Conservation (phyloP, 2,797 vertebrate genomes). For the Spinus olivaceus region DNA sequence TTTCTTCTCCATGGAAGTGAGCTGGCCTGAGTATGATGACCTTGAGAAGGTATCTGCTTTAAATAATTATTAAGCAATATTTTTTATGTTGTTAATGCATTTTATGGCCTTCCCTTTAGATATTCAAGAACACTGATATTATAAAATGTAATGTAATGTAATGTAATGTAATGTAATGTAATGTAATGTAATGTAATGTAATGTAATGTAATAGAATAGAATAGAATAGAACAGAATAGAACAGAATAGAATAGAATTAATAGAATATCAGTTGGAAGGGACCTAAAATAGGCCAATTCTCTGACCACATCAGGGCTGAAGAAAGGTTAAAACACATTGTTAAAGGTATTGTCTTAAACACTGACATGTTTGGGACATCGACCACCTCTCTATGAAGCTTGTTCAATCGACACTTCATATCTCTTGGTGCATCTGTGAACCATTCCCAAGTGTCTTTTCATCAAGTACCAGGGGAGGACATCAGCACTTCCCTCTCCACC, state of each 20-base stretch:
- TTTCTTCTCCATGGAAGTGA: not conserved
- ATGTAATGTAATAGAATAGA: not conserved
- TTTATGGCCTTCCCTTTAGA: not conserved
- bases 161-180: too few relatives aligned
- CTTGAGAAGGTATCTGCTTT: not conserved
- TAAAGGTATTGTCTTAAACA: not conserved
- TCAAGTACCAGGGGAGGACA: not conserved
- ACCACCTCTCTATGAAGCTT: not conserved
- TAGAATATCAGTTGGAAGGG: not conserved
- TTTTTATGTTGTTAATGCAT: not conserved
- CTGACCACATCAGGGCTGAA: not conserved
- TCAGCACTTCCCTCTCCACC: rapidly evolving
- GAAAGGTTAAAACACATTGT: not conserved
- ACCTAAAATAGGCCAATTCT: not conserved
- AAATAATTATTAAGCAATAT: not conserved
- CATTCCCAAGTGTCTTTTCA: rapidly evolving
- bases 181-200: too few relatives aligned
- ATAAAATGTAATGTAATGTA: not conserved
- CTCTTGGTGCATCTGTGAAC: not conserved
- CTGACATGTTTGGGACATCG: rapidly evolving
- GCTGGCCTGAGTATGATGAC: not conserved
- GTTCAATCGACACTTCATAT: not conserved
- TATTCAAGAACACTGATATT: not conserved
- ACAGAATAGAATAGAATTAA: not conserved
- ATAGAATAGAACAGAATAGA: not conserved